Conservation (phyloP, 1,140 invertebrate species). For the Scylla paramamosain region DNA sequence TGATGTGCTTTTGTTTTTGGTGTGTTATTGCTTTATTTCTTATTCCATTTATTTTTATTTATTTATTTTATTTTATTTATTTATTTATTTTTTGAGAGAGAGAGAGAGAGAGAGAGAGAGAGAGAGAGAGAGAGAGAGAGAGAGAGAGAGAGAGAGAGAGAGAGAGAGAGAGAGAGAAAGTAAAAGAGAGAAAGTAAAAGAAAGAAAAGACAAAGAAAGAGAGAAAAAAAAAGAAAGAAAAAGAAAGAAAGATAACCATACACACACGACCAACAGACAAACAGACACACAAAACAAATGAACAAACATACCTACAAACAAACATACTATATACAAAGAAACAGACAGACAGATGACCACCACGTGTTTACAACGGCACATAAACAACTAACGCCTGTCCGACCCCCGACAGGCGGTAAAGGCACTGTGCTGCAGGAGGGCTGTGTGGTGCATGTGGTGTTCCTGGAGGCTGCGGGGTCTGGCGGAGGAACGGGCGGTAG, state of each 20-base stretch:
- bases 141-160: slow-evolving; percentile 41
- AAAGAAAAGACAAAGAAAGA: no score
- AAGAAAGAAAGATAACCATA: no score
- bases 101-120: slow-evolving; percentile 25
- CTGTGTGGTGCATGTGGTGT: neutral
- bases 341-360: no score
- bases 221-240: no score
- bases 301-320: no score
- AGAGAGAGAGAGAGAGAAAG: slow-evolving; percentile 25
- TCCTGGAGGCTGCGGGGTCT: neutral
- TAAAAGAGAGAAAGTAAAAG: neutral
- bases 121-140: slow-evolving; percentile 41
- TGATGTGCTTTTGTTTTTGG: no score
- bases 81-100: neutral
- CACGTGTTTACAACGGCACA: no score
- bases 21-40: no score
- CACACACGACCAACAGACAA: neutral
- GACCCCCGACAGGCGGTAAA: no score
- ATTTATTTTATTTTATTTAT: no score
- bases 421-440: neutral
- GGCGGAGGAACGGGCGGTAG: neutral
- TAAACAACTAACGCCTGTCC: no score
- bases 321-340: neutral
- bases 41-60: no score
- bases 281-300: neutral